Evolutionary conservation across 2,797 vertebrate species (phyloP), one percentile per base, ranked within the genome.

Genomic region (Scleropages formosus): DNA sequence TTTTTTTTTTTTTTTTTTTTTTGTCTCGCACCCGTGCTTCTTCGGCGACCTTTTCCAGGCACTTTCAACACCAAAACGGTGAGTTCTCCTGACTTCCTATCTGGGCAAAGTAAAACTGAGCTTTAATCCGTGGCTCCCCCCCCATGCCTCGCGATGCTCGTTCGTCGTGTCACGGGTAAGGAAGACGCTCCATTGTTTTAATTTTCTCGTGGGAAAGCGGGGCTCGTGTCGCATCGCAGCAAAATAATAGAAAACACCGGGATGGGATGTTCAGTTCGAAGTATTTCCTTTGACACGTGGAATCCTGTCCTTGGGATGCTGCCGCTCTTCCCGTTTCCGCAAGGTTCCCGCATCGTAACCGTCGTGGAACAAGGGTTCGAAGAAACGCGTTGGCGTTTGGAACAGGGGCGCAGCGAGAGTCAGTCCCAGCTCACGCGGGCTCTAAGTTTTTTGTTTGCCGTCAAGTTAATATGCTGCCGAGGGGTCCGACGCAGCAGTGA

Each of bases 31-130:
- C 76, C 63, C 71, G 27, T 79, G 78, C 73, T 78, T 77, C 80
- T 80, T 64, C 86, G 93, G 92, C 88, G 79, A 82, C 87, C 85
- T 76, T 85, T 84, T 47, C 91, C 80, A 26, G 83, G 88, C 75
- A 71, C 87, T 78, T 79, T 84, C 78, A 86, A 82, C 59, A 62
- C 78, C 84, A 92, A 82, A 84, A 65, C 82, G 86, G 89, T 94
- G 86, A 89, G 88, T 87, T 79, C 73, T 0, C 51, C 58, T 59
- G 27, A 49, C 31, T 15, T 46, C 39, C 71, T 58, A 46, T 53
- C 24, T 53, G 20, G 7, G 79, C 64, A 12, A 72, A 39, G 80
- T 80, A 80, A 82, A 83, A 78, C 80, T 66, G 66, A 80, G 80
- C 83, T 84, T 69, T 70, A 81, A 83, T 84, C 44, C 75, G 18